Percentiles rank a stretch among this genome's conserved stretches.
Evolutionary conservation across 2,113 vertebrate genomes (phyloP).

Genomic region (Megaceryle maxima): DNA sequence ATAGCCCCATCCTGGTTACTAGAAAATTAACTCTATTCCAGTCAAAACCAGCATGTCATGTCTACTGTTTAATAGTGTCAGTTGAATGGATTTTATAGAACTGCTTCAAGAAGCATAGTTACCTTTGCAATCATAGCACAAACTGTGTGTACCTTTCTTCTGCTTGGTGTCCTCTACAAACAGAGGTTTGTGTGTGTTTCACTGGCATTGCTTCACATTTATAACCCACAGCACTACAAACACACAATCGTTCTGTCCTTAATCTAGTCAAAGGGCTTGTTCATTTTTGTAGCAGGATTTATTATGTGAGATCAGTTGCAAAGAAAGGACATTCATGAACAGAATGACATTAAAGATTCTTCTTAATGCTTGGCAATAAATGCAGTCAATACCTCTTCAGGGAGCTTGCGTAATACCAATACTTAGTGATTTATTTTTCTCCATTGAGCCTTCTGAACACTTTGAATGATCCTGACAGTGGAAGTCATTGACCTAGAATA

Average conservation of each 20-base stretch:
- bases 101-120: neutral
- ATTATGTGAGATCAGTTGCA: neutral
- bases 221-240: neutral
- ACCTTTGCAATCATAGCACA: neutral
- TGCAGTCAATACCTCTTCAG: neutral
- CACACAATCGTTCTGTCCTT: neutral
- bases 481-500: conserved; percentile 62
- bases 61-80: neutral
- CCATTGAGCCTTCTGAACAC: neutral
- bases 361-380: neutral
- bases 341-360: neutral
- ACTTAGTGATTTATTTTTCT: conserved; percentile 12
- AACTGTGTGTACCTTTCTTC: neutral
- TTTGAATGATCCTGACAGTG: conserved; percentile 42
- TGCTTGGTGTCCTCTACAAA: neutral
- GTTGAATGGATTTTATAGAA: neutral
- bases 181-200: neutral
- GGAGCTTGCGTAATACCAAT: neutral
- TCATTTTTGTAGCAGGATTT: neutral
- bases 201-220: neutral
- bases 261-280: neutral
- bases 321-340: neutral
- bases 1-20: neutral
- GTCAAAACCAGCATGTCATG: neutral
- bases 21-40: neutral